Conservation (phyloP, 2,113 vertebrate genomes). For the Anolis carolinensis region DNA sequence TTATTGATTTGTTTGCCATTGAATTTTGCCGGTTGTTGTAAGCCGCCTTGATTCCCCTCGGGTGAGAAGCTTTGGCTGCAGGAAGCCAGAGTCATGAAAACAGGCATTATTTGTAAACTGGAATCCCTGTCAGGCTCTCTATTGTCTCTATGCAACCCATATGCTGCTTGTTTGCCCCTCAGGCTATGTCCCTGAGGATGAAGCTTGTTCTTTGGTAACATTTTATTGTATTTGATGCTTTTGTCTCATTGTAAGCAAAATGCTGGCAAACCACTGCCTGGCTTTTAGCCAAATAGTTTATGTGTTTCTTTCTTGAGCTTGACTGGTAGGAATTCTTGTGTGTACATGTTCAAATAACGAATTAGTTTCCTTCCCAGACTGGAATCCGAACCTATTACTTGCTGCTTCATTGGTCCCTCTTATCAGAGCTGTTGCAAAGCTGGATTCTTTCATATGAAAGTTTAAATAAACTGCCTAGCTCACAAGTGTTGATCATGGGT, state of each 20-base stretch:
- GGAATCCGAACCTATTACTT: background rate
- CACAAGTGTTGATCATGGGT: background rate
- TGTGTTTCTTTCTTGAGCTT: background rate
- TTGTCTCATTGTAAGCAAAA: background rate
- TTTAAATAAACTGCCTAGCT: background rate
- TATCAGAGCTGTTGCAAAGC: background rate
- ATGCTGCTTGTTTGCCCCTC: background rate
- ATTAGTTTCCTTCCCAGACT: background rate
- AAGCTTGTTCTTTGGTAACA: background rate
- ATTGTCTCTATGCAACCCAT: background rate
- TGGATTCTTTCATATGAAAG: slow-evolving; percentile 6
- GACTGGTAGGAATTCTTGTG: background rate
- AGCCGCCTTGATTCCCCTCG: no score
- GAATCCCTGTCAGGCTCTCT: background rate
- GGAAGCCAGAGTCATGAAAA: background rate
- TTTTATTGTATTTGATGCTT: background rate
- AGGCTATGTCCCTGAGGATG: background rate
- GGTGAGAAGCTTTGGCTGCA: background rate
- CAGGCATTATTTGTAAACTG: background rate
- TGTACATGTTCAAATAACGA: background rate
- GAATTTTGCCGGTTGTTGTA: no score
- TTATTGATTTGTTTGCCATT: no score
- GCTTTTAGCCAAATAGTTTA: background rate
- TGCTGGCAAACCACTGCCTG: background rate
- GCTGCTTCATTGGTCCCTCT: background rate